Conservation (phyloP, 1,140 invertebrate species). For the Camponotus floridanus region DNA sequence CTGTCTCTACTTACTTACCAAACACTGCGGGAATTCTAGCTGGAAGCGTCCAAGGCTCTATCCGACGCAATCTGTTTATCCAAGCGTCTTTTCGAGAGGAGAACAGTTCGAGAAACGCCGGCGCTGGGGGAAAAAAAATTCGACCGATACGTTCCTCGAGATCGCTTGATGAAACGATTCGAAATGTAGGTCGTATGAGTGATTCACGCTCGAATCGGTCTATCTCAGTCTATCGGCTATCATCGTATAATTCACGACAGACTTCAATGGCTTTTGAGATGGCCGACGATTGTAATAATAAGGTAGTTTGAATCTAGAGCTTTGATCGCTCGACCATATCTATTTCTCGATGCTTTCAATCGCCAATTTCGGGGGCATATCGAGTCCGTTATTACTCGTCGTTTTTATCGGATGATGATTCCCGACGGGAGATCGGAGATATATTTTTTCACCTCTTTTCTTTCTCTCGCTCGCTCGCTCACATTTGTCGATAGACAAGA, state of each 20-base stretch:
- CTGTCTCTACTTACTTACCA: slow-evolving; percentile 46
- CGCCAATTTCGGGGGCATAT: slow-evolving; percentile 19
- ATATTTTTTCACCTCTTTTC: background rate
- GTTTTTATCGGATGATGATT: slow-evolving; percentile 9
- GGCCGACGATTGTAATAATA: slow-evolving; percentile 17
- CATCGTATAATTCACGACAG: background rate
- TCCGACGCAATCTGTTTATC: slow-evolving; percentile 37
- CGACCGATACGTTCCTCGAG: no score
- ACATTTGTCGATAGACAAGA: background rate
- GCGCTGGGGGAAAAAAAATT: background rate
- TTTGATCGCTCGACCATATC: slow-evolving; percentile 21
- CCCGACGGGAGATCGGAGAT: background rate
- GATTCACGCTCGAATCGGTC: slow-evolving; percentile 5
- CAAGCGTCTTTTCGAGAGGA: background rate
- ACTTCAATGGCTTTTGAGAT: background rate
- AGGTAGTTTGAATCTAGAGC: background rate
- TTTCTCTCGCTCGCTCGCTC: background rate
- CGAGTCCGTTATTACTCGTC: background rate
- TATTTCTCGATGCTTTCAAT: slow-evolving; percentile 30
- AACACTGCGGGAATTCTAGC: slow-evolving; percentile 23
- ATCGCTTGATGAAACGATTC: background rate
- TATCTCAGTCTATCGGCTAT: no score
- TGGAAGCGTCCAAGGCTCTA: background rate
- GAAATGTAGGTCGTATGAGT: background rate
- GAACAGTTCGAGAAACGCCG: background rate